Evolutionary conservation across 2,113 vertebrate genomes (phyloP).

Genomic region (Butorides virescens): DNA sequence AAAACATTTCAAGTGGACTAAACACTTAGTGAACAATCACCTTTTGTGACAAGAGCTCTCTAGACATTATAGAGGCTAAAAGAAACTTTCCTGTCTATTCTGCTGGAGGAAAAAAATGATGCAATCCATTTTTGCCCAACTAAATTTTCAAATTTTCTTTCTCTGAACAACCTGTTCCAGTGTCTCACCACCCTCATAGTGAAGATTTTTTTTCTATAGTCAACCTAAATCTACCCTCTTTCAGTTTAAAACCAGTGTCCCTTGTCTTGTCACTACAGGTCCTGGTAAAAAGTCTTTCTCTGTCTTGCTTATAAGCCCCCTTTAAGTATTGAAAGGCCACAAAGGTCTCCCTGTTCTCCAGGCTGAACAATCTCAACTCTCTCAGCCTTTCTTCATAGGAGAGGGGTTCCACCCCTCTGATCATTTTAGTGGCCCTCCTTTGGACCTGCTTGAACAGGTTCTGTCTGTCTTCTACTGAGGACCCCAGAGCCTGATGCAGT

Average conservation of each 20-base stretch:
- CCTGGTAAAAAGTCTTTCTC: background rate
- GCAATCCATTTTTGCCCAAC: background rate
- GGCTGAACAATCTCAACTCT: background rate
- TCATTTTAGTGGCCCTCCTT: background rate
- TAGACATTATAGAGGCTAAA: background rate
- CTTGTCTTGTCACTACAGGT: background rate
- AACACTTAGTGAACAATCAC: background rate
- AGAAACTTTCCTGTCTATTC: background rate
- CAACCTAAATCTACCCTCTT: background rate
- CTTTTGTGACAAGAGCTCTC: background rate
- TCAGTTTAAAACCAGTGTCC: background rate
- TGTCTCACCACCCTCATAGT: background rate
- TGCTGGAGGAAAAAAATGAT: background rate
- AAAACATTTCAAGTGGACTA: background rate
- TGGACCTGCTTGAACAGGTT: background rate
- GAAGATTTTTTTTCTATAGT: background rate
- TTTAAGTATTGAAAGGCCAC: background rate
- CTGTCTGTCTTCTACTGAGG: background rate
- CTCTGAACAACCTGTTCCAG: background rate
- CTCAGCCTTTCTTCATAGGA: background rate
- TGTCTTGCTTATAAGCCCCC: background rate
- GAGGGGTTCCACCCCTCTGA: background rate
- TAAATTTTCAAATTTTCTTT: background rate
- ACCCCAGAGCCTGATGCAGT: background rate
- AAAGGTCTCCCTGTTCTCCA: background rate